Percentiles rank a stretch among this genome's conserved stretches.
These are phyloP conservation scores for Liasis olivaceus DNA, from an alignment of 2,797 vertebrate genomes.

Conservation along the genomic window DNA sequence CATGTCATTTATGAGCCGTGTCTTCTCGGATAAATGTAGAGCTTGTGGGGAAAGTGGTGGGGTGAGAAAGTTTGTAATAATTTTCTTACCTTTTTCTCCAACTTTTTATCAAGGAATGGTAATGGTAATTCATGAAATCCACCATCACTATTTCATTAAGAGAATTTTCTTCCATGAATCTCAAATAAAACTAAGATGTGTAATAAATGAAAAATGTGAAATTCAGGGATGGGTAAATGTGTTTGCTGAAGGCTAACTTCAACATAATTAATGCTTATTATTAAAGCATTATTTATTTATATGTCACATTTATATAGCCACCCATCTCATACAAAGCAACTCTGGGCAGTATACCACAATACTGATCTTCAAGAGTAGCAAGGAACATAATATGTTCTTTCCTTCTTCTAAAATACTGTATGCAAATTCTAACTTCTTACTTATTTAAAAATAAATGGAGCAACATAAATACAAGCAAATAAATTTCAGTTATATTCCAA, in stretches of 20 bases:
- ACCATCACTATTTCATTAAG: not conserved
- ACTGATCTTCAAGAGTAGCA: no score
- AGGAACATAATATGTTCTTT: not conserved
- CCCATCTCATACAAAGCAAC: no score
- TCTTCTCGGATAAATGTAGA: not conserved
- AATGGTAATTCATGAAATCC: not conserved
- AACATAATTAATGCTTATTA: no score
- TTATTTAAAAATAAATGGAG: not conserved
- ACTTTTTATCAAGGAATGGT: not conserved
- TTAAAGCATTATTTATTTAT: no score
- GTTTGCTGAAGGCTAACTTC: no score
- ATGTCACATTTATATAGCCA: no score
- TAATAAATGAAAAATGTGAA: not conserved
- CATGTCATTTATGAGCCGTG: not conserved
- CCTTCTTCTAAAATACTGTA: constrained; percentile 11
- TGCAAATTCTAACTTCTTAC: not conserved
- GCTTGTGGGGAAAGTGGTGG: not conserved
- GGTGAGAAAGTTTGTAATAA: not conserved
- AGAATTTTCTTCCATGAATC: not conserved
- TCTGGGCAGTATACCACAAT: no score
- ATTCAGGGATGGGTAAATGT: not conserved
- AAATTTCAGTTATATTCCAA: not conserved
- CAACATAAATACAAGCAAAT: constrained; percentile 15
- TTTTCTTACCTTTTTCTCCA: not conserved
- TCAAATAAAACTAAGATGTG: not conserved